A percentile compares a stretch with the other conserved stretches of the same genome.
These are phyloP conservation scores for Rhopalosiphum padi DNA, from an alignment of 1,140 invertebrate species.

Conservation along the genomic window DNA sequence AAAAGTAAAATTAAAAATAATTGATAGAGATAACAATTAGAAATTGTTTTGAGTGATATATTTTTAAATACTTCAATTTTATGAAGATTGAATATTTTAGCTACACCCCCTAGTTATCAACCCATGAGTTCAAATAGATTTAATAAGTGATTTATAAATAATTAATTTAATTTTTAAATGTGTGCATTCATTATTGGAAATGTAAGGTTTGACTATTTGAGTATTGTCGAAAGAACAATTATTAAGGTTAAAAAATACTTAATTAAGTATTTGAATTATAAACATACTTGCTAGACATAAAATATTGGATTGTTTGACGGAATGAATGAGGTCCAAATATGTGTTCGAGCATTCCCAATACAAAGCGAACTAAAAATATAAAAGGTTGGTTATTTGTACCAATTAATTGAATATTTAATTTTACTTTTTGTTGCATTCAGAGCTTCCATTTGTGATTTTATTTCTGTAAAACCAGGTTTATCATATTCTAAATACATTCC, in stretches of 20 bases:
- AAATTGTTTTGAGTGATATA: no score
- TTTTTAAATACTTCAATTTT: no score
- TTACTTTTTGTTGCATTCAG: slow-evolving; percentile 52
- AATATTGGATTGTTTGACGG: slow-evolving; percentile 74
- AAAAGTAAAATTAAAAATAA: no score
- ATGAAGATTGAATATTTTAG: no score
- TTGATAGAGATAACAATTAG: no score
- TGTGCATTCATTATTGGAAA: no score
- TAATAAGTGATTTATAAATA: background rate
- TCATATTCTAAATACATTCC: slow-evolving; percentile 61
- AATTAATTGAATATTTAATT: background rate
- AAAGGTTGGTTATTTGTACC: background rate
- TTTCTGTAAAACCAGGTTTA: slow-evolving; percentile 58
- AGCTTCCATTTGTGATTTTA: slow-evolving; percentile 45
- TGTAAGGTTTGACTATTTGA: background rate
- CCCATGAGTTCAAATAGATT: background rate
- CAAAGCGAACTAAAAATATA: slow-evolving; percentile 74
- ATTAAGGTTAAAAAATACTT: background rate
- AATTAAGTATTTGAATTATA: background rate
- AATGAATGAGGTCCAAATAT: slow-evolving; percentile 83
- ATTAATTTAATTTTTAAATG: no score
- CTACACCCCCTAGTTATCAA: no score
- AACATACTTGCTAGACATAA: slow-evolving; percentile 71
- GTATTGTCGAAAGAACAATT: background rate
- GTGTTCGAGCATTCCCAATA: slow-evolving; percentile 91